phyloP scores from a whole-genome alignment of 2,113 vertebrate species.

The Podarcis muralis region DNA sequence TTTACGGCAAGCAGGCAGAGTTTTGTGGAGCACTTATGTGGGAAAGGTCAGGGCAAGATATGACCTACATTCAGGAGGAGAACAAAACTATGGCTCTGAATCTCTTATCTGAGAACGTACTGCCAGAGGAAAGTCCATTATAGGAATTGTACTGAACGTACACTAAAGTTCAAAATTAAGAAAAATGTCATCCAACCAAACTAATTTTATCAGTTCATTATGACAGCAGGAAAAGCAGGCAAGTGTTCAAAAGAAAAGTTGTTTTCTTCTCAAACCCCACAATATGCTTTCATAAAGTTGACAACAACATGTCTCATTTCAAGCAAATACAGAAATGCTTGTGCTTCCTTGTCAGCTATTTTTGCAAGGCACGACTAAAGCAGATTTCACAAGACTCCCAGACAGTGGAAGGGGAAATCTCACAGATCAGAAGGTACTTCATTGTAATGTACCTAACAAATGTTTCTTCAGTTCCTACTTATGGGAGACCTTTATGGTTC shows the following conservation, averaged over 20 bases:
- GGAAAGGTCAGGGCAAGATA: neutral
- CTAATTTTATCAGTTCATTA: neutral
- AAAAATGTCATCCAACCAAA: neutral
- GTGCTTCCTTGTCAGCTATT: neutral
- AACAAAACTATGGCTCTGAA: neutral
- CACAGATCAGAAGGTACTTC: neutral
- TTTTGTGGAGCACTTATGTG: neutral
- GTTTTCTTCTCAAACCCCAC: neutral
- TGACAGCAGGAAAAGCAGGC: neutral
- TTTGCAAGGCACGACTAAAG: neutral
- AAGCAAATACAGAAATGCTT: slow-evolving; percentile 9
- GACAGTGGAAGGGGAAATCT: neutral
- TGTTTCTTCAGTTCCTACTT: neutral
- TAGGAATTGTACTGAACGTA: neutral
- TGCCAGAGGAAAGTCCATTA: neutral
- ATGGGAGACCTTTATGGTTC: rapidly evolving
- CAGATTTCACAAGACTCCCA: neutral
- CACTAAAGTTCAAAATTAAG: neutral
- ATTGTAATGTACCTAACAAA: neutral
- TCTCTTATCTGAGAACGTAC: neutral
- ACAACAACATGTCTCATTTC: neutral
- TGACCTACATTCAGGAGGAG: neutral
- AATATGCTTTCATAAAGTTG: neutral
- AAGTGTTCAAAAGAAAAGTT: neutral
- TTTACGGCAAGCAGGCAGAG: neutral